These are phyloP conservation scores for Asobara japonica DNA, from an alignment of 1,140 invertebrate genomes.

Conservation along the genomic window DNA sequence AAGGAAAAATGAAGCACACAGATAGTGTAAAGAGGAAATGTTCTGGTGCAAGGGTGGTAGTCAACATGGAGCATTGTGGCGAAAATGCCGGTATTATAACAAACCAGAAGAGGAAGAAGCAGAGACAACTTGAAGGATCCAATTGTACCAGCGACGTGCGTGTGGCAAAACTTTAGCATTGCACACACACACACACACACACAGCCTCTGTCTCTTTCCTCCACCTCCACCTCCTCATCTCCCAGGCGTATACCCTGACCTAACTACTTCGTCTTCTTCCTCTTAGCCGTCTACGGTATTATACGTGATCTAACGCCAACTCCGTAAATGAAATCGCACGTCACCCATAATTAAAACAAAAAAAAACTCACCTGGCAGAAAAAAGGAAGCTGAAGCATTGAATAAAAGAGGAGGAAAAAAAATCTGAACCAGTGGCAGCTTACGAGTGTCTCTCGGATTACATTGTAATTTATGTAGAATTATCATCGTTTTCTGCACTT, in stretches of 20 bases:
- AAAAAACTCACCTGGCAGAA: not conserved
- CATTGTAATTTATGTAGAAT: conserved; percentile 32
- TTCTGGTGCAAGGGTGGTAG: not conserved
- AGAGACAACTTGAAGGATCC: conserved; percentile 10
- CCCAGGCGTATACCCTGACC: conserved; percentile 55
- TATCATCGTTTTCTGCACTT: conserved; percentile 20
- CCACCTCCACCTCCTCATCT: conserved; percentile 13
- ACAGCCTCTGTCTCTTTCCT: conserved; percentile 14
- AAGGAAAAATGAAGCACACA: not conserved
- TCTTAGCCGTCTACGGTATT: conserved; percentile 31
- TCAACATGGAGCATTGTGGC: not conserved
- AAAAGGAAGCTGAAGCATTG: not conserved
- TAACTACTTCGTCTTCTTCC: conserved; percentile 51
- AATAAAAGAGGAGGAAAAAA: conserved; percentile 16
- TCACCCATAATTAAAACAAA: conserved; percentile 21
- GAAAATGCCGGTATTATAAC: not conserved
- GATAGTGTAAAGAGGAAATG: not conserved
- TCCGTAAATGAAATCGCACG: conserved; percentile 18
- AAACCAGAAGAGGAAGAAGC: not conserved
- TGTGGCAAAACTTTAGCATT: conserved; percentile 24
- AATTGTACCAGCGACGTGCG: conserved; percentile 29
- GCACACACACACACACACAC: not conserved
- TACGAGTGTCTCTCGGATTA: conserved; percentile 6
- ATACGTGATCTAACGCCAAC: conserved; percentile 5
- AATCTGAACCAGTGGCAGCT: conserved; percentile 4